Evolutionary conservation across 2,888 invertebrate genomes (phyloP), one percentile per base, ranked within the genome.

Genomic region (Ashinkailepas kermadecensis): DNA sequence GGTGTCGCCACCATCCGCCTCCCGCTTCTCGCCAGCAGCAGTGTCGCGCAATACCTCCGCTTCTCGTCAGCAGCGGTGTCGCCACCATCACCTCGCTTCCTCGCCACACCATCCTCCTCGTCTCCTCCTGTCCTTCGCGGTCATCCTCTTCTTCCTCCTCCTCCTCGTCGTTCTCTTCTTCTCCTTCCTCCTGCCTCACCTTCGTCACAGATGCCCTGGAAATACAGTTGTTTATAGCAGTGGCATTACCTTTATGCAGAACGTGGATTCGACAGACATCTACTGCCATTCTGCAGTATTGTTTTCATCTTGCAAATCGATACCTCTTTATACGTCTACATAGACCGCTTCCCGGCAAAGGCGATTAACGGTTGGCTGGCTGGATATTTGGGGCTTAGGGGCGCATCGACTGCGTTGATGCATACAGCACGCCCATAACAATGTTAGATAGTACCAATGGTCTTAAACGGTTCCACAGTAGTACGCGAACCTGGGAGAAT

Each of bases 121-220:
- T 56, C 54, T 8, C 1, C 11, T 74, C 23, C 18, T 74, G 54
- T 18, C 23, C 74, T 8, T 56, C 54, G 18, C 6, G 21, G 1
- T 74, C 39, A 3, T 56, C 74, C 21, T 74, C 74, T 15, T 74
- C 74, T 18, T 74, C 74, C 21, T 54, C 74, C 56, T 74, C 74
- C 13, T 74, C 74, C 11, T 74, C 74, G 21, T 23, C 74, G 11
- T 74, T 56, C 74, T 74, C 74, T 10, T 74, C 74, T 12, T 54
- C 74, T 11, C 56, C 74, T 23, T 74, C 74, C 18, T 74, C 74
- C 74, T n/a, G n/a, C n/a, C n/a, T 74, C 74, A 13, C 56, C 74
- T 3, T 56, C 74, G 10, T 74, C 74, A 11, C 7, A 11, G 21
- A n/a, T 15, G 6, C 70, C 70, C 70, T 70, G 70, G 7, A 23